Conservation (phyloP, 2,888 invertebrate species). For the Anarsia innoxiella region DNA sequence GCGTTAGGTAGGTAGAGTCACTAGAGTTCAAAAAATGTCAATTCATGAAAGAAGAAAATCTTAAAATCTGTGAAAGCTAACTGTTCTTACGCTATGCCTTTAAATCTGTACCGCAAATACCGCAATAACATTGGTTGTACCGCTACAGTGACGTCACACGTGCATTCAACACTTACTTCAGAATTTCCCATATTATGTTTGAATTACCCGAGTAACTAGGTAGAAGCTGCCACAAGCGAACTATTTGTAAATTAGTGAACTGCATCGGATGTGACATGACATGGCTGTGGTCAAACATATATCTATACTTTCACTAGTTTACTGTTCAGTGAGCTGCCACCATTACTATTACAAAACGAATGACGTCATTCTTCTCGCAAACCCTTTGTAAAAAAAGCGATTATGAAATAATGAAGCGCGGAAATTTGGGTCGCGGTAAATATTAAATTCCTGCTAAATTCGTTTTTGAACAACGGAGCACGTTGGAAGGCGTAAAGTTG, state of each 20-base stretch:
- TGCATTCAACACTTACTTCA: conserved; percentile 24
- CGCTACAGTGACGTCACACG: conserved; percentile 31
- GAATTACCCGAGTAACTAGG: conserved; percentile 19
- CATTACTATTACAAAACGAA: conserved; percentile 5
- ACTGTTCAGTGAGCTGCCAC: conserved; percentile 3
- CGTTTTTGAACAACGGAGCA: too few relatives aligned
- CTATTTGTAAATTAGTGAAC: conserved; percentile 21
- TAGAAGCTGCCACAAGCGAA: conserved; percentile 15
- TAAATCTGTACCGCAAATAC: too few relatives aligned
- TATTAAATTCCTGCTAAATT: too few relatives aligned
- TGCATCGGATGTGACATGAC: conserved; percentile 4
- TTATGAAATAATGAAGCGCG: too few relatives aligned
- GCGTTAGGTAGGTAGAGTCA: too few relatives aligned
- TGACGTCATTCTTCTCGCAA: too few relatives aligned
- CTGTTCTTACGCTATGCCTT: conserved; percentile 2
- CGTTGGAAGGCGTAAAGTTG: conserved; percentile 1
- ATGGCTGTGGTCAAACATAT: conserved; percentile 3
- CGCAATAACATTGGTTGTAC: conserved; percentile 19
- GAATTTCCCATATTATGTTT: conserved; percentile 38
- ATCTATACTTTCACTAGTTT: conserved; percentile 12
- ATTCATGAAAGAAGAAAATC: too few relatives aligned
- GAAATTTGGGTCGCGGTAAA: too few relatives aligned
- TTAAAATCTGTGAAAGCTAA: too few relatives aligned
- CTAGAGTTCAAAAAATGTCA: too few relatives aligned
- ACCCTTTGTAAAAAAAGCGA: too few relatives aligned